These are phyloP conservation scores for Trachurus trachurus DNA, from an alignment of 2,797 vertebrate genomes.

Conservation along the genomic window DNA sequence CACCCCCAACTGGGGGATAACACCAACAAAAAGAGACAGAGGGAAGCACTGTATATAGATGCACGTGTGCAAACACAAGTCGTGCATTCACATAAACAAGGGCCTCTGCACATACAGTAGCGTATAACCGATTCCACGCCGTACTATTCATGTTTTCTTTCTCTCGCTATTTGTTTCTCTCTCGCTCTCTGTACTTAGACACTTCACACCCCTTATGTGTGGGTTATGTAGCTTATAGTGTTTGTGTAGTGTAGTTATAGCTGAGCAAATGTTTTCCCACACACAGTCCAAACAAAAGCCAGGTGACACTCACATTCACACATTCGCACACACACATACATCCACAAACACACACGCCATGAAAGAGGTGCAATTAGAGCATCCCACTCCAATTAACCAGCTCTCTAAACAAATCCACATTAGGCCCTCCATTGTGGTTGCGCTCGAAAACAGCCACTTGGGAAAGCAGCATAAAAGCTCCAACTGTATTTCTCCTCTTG, in stretches of 20 bases:
- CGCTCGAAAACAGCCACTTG: slow-evolving; percentile 88
- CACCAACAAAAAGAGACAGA: slow-evolving; percentile 31
- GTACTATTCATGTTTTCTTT: slow-evolving; percentile 44
- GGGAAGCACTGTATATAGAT: slow-evolving; percentile 10
- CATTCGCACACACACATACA: slow-evolving; percentile 31
- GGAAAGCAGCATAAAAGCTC: slow-evolving; percentile 87
- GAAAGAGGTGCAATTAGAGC: slow-evolving; percentile 89
- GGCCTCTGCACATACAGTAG: slow-evolving; percentile 31
- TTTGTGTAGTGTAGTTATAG: slow-evolving; percentile 75
- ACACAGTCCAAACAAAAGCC: slow-evolving; percentile 83
- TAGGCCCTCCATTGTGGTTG: slow-evolving; percentile 88
- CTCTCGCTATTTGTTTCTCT: slow-evolving; percentile 48
- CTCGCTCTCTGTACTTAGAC: slow-evolving; percentile 53
- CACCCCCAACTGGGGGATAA: slow-evolving; percentile 78
- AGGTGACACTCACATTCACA: slow-evolving; percentile 75
- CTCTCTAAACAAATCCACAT: slow-evolving; percentile 90
- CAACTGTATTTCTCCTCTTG: slow-evolving; percentile 82
- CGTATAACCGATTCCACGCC: slow-evolving; percentile 47
- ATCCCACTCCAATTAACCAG: slow-evolving; percentile 89
- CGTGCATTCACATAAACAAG: slow-evolving; percentile 36
- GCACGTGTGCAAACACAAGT: slow-evolving; percentile 26
- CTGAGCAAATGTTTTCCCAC: slow-evolving; percentile 85
- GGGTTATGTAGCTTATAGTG: slow-evolving; percentile 72
- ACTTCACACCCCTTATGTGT: slow-evolving; percentile 68
- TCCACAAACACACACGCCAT: slow-evolving; percentile 58